Base-by-base conservation (phyloP, 1,140 invertebrate genomes). In the Dreissena rostriformis region DNA sequence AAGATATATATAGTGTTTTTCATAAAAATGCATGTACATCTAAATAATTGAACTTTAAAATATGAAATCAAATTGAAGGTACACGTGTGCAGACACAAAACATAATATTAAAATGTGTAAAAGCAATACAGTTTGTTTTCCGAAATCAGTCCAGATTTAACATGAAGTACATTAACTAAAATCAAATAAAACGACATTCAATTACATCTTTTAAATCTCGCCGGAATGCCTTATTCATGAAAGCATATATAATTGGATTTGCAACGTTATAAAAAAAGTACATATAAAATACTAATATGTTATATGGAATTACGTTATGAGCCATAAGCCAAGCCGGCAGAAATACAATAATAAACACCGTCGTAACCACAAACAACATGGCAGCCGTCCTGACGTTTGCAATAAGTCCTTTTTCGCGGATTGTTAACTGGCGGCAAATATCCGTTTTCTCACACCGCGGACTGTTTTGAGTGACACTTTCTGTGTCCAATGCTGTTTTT, bases 171-270 rank as follows among this genome's bases (percentile, higher is more conserved):
- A n/a, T n/a, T n/a, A n/a, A n/a, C n/a, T n/a, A n/a, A n/a, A n/a
- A 49, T 72, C n/a, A 53, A 24, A 49, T 67, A 28, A 74, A 57
- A 52, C 67, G 24, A 65, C 79, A 84, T 24, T 86, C 72, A 61
- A 86, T 77, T 6, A 87, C 75, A 26, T 84, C 83, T 84, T 78
- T 77, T 39, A 86, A 81, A 70, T 85, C 80, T 24, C 88, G 76
- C 22, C 92, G 52, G 73, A 93, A 93, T 0, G 91, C 90, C 24
- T 87, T 88, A 79, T 93, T 93, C 91, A 92, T 92, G 82, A 93
- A 92, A 22, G 91, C 90, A 84, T 92, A 93, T 29, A 93, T 92
- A 24, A 93, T 88, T 24, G 92, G 92, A 85, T 93, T 93, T 19
- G 90, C 90, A 24, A 92, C 91, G 79, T 93, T 91, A 84, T 93